These are phyloP conservation scores for Nephrotoma appendiculata DNA, from an alignment of 2,888 invertebrate genomes.

Conservation along the genomic window DNA sequence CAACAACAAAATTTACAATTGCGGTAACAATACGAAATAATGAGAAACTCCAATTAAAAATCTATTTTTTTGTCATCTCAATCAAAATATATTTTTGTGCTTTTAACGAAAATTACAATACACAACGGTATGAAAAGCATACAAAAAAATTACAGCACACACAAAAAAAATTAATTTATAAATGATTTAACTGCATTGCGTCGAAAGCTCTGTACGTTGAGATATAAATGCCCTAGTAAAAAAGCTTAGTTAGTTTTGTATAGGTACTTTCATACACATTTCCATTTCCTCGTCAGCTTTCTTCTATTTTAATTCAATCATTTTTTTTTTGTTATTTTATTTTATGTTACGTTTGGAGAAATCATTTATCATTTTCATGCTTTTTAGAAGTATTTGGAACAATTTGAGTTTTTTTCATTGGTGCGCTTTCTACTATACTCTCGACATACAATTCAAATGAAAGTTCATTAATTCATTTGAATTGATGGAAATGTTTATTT, in stretches of 20 bases:
- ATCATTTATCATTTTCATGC: not conserved
- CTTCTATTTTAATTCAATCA: not conserved
- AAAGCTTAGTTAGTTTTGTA: not conserved
- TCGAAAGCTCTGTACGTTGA: not conserved
- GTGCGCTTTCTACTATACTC: not conserved
- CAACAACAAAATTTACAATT: not conserved
- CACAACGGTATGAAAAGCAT: not conserved
- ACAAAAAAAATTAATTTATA: not conserved
- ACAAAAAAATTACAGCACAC: not conserved
- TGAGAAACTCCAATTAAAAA: not conserved
- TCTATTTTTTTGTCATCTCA: not conserved
- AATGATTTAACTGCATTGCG: not conserved
- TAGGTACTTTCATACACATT: not conserved
- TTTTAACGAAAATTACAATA: not conserved
- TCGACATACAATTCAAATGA: not conserved
- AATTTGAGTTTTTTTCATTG: not conserved
- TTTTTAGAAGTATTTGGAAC: not conserved
- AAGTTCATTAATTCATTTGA: not conserved
- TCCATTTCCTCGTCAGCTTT: not conserved
- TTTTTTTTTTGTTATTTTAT: not conserved
- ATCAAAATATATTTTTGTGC: not conserved
- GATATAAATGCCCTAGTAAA: not conserved
- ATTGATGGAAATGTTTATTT: not conserved
- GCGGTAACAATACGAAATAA: not conserved
- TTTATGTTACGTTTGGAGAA: not conserved